Evolutionary conservation across 2,113 vertebrate species (phyloP), one percentile per base, ranked within the genome.

Genomic region (Nibea coibor): DNA sequence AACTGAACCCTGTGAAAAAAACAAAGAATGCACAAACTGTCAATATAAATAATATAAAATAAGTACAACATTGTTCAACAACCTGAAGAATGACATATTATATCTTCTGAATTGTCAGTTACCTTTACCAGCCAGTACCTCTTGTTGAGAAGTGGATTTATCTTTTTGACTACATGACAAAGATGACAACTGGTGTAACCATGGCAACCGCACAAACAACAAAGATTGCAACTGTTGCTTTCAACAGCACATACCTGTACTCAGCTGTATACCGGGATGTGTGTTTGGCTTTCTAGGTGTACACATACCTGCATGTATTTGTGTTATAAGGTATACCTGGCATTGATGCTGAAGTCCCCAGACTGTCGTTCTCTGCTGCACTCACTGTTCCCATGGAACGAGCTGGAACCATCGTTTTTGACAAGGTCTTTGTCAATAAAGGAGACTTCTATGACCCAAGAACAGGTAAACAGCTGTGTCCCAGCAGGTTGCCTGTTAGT

Each of bases 331-430:
- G 98, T 56, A 43, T 89, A 9, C 92, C 94, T 6, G 97, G 97
- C 7, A 85, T 83, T 2, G 95, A 96, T 4, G 95, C 94, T 67
- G 79, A 81, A 0, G 65, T 90, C 14, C 96, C 94, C 26, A 93
- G 90, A 17, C 68, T 99, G 35, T 96, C 97, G 0, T 99, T 99
- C 93, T 97, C 97, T 0, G 97, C 97, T 0, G 96, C 97, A 0
- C 94, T 99, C 75, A 97, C 96, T 0, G 87, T 92, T 5, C 95
- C 96, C 8, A 91, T 94, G 74, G 81, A 93, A 2, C 90, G 93
- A 73, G 86, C 96, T 0, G 97, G 97, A 82, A 98, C 97, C 9
- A 95, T 99, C 19, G n/a, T 94, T 72, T 99, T 99, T 11, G 96
- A 99, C 91, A 96, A 96, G 82, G 82, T 96, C 28, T 94, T 98